These are phyloP conservation scores for Peromyscus polionotus DNA, from an alignment of 2,113 vertebrate species.

Conservation along the genomic window DNA sequence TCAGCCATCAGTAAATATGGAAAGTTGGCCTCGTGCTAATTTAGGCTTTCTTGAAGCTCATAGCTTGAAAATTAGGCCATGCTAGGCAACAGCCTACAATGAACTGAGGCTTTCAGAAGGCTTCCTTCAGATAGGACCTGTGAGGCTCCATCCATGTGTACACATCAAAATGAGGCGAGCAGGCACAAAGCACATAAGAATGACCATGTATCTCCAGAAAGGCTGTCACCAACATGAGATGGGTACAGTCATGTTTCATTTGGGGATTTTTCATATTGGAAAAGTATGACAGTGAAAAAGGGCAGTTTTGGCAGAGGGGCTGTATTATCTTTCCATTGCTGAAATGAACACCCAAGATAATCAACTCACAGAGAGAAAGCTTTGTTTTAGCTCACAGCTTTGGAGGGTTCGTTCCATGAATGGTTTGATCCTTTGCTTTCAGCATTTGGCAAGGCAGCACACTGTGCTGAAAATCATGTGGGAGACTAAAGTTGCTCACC, in stretches of 20 bases:
- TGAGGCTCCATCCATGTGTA: background rate
- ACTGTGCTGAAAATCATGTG: background rate
- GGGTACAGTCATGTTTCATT: conserved; percentile 33
- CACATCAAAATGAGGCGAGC: conserved; percentile 17
- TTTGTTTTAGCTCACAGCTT: background rate
- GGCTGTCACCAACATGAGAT: background rate
- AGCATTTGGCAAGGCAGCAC: background rate
- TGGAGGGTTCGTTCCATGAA: background rate
- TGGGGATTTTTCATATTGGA: conserved; percentile 28
- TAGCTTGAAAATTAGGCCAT: conserved; percentile 19
- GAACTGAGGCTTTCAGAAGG: background rate
- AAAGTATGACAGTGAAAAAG: background rate
- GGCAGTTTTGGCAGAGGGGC: background rate
- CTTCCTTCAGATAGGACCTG: background rate
- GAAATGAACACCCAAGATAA: background rate
- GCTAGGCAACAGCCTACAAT: background rate
- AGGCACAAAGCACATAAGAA: conserved; percentile 15
- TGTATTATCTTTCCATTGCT: background rate
- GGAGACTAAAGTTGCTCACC: background rate
- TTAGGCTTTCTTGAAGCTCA: conserved; percentile 59
- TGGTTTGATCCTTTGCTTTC: background rate
- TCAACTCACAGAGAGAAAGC: background rate
- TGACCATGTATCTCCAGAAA: conserved; percentile 15
- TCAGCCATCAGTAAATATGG: conserved; percentile 13
- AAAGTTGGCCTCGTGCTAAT: conserved; percentile 12